A percentile compares a stretch with the other conserved stretches of the same genome.
Evolutionary conservation across 2,888 invertebrate species (phyloP).

Genomic region (Macrophya alboannulata): DNA sequence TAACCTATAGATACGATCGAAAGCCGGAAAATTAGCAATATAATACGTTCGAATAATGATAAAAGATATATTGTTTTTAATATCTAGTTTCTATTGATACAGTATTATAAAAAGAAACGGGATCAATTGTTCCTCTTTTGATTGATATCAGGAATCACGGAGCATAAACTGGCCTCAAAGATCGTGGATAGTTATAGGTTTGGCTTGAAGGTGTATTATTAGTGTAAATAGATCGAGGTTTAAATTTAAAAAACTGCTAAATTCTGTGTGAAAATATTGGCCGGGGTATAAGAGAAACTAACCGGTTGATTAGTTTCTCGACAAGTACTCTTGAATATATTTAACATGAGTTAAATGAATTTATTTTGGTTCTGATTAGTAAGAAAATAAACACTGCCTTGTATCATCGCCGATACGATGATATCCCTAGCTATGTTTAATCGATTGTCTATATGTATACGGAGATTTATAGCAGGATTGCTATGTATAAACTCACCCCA

Average conservation of each 20-base stretch:
- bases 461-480: background rate
- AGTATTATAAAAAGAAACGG: background rate
- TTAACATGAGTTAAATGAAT: background rate
- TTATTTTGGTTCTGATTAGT: conserved; percentile 15
- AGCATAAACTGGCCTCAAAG: conserved; percentile 17
- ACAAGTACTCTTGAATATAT: background rate
- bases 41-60: background rate
- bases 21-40: background rate
- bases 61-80: background rate
- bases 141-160: conserved; percentile 15
- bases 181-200: conserved; percentile 31
- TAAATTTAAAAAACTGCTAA: background rate
- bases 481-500: conserved; percentile 32
- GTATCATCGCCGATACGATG: conserved; percentile 6
- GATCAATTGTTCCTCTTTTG: background rate
- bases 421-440: background rate
- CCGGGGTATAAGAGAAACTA: background rate
- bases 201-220: conserved; percentile 19
- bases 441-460: background rate
- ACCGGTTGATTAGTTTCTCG: background rate
- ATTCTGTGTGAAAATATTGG: background rate
- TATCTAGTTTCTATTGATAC: background rate
- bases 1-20: background rate
- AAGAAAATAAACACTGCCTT: conserved; percentile 33
- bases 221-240: background rate